Base-by-base conservation (phyloP, 2,797 vertebrate genomes). In the Parambassis ranga region DNA sequence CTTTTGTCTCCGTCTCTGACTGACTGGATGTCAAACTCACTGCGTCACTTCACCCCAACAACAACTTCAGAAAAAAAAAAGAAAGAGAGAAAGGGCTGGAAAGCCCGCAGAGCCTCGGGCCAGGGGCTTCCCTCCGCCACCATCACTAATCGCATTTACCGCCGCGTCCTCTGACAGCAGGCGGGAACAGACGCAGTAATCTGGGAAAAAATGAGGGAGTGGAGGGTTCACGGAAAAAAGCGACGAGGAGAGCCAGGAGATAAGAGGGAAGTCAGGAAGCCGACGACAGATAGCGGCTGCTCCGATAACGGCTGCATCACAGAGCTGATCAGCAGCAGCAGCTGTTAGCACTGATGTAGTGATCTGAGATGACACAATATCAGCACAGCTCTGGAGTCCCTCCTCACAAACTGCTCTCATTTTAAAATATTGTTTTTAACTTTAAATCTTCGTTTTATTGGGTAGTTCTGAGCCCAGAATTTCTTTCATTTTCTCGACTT, bases 71-170 rank as follows among this genome's bases (percentile, higher is more conserved):
- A 52, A 28, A 52, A 27, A n/a, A 9, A 56, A 43, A 33, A 32
- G 44, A 36, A 50, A 15, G 16, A 11, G 39, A 55, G 23, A 58
- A 65, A 30, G 2, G 13, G 10, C 26, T 18, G 60, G 30, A 75
- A 57, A 74, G 51, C 30, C 57, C 4, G 5, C 32, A n/a, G 56
- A 49, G 71, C 79, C 87, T 64, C 35, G 3, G 87, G 87, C 79
- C 74, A 63, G 83, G 83, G 81, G 69, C 71, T 82, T 71, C 61
- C 77, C 71, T 64, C 66, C 26, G 59, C 66, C 63, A 28, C 83
- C 82, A 48, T 74, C 86, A 78, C 82, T 88, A 88, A 89, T 90
- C 90, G 76, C 68, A 82, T 91, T 90, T 76, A 71, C 58, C 22
- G 52, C 65, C 61, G 52, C 13, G 57, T 71, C 74, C 74, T 67